Percentiles rank a stretch among this genome's conserved stretches.
phyloP scores from a whole-genome alignment of 2,797 vertebrate genomes.

The Leucoraja ocellata region DNA sequence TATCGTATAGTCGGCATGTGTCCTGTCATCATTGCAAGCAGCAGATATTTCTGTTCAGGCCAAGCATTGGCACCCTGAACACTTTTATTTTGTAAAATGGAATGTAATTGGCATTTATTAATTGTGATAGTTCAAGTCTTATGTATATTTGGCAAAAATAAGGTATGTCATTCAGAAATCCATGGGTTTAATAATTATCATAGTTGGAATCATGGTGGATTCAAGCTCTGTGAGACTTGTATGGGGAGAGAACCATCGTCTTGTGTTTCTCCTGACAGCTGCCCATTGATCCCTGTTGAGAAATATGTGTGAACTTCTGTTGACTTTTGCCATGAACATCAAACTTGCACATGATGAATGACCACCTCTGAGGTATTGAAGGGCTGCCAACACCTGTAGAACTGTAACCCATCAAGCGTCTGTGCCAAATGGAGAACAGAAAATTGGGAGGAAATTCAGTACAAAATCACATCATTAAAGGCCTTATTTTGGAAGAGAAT shows the following conservation, averaged over 20 bases:
- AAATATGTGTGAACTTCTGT: neutral
- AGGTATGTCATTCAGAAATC: neutral
- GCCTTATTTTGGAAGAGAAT: conserved; percentile 17
- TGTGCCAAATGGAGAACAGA: neutral
- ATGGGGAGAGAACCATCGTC: neutral
- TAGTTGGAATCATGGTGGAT: neutral
- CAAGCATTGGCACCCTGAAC: neutral
- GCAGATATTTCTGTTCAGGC: neutral
- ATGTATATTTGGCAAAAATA: neutral
- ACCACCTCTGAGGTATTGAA: neutral
- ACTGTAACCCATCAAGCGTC: neutral
- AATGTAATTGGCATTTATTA: neutral
- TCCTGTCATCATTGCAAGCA: neutral
- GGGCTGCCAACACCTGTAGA: neutral
- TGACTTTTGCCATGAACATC: neutral
- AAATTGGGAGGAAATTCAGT: neutral
- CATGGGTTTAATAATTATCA: neutral
- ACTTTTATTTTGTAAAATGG: neutral
- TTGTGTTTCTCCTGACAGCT: neutral
- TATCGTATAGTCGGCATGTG: neutral
- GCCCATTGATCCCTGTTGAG: neutral
- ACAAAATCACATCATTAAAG: conserved; percentile 16
- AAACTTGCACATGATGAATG: neutral
- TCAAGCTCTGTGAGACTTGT: neutral
- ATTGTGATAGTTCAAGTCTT: neutral